A percentile compares a stretch with the other conserved stretches of the same genome.
Conservation (phyloP, 1,140 invertebrate genomes). For the Anoplolepis gracilipes region DNA sequence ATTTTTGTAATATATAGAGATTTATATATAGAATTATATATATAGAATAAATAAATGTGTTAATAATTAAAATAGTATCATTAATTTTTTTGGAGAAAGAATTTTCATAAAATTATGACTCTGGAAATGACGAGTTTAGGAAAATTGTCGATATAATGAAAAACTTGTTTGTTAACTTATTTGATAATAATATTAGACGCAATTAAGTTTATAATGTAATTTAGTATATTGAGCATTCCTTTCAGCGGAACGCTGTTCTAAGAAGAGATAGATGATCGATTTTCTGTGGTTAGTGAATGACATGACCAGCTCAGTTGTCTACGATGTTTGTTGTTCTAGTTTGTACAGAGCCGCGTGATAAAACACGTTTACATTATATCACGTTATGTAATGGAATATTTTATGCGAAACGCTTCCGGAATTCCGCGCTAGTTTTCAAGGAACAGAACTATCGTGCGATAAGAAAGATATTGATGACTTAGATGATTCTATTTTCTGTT, state of each 20-base stretch:
- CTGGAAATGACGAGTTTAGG: neutral
- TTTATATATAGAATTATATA: neutral
- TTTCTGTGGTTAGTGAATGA: constrained; percentile 45
- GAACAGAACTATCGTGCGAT: constrained; percentile 8
- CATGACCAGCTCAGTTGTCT: neutral
- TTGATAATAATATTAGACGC: neutral
- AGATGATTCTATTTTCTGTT: neutral
- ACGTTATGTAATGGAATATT: constrained; percentile 17
- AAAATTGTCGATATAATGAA: neutral
- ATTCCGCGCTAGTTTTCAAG: neutral
- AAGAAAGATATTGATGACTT: constrained; percentile 3
- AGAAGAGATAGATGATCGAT: constrained; percentile 58
- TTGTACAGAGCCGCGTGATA: constrained; percentile 44
- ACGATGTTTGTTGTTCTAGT: constrained; percentile 48
- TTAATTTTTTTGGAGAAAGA: neutral
- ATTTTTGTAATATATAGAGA: neutral
- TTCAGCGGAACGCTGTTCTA: neutral
- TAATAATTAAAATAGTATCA: neutral
- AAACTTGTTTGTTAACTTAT: neutral
- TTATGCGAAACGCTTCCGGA: constrained; percentile 35
- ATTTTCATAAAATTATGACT: neutral
- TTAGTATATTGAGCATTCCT: neutral
- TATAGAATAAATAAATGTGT: neutral
- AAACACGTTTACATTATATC: constrained; percentile 34
- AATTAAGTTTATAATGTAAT: neutral